These are phyloP conservation scores for Melanotaenia maccullochi DNA, from an alignment of 2,797 vertebrate species.

Conservation along the genomic window DNA sequence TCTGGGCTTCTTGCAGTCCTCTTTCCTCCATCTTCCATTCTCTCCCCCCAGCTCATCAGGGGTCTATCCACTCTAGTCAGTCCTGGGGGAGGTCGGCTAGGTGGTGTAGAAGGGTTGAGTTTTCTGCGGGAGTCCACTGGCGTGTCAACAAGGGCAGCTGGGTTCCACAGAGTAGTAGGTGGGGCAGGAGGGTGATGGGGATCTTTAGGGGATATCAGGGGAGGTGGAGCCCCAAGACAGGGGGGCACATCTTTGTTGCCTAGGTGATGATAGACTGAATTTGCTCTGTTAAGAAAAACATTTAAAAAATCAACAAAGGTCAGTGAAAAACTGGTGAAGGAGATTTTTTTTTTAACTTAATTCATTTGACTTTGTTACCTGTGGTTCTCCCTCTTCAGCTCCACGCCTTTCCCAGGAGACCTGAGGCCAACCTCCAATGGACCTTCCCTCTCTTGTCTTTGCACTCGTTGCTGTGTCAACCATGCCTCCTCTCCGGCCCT, in stretches of 20 bases:
- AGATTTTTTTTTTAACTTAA: neutral
- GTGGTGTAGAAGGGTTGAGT: constrained; percentile 65
- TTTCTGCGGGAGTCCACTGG: constrained; percentile 80
- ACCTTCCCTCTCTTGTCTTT: constrained; percentile 89
- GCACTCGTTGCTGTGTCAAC: constrained; percentile 87
- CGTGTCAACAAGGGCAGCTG: constrained; percentile 87
- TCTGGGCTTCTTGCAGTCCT: constrained; percentile 84
- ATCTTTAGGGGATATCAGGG: constrained; percentile 85
- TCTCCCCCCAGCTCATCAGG: constrained; percentile 61
- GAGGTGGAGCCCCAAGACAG: constrained; percentile 89
- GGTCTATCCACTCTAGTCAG: constrained; percentile 71
- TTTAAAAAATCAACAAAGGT: neutral
- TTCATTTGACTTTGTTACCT: constrained; percentile 76
- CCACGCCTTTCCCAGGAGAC: constrained; percentile 78
- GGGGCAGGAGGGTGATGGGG: constrained; percentile 59
- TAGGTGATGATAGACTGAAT: constrained; percentile 60
- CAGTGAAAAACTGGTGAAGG: neutral
- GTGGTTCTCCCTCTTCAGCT: constrained; percentile 84
- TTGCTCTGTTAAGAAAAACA: constrained; percentile 48
- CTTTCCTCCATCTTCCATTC: constrained; percentile 60
- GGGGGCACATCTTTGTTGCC: constrained; percentile 72
- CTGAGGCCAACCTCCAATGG: constrained; percentile 86
- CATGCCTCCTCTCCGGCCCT: constrained; percentile 90
- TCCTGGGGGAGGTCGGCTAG: constrained; percentile 71
- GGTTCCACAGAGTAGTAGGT: constrained; percentile 91